A percentile compares a stretch with the other conserved stretches of the same genome.
Evolutionary conservation across 2,888 invertebrate genomes (phyloP).

Genomic region (Reticulitermes lucifugus): DNA sequence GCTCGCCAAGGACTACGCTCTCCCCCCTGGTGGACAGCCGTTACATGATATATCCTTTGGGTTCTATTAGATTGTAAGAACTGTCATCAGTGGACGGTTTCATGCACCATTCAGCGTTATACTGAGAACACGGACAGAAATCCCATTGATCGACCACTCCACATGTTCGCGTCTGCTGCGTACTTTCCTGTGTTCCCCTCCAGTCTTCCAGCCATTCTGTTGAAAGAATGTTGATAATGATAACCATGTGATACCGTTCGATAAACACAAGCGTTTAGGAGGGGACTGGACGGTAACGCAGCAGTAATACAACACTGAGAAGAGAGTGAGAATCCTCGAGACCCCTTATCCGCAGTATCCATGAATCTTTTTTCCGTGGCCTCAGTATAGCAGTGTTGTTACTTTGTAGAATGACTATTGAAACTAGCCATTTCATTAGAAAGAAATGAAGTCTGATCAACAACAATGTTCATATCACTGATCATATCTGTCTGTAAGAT

Average conservation of each 20-base stretch:
- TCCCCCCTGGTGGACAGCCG: constrained; percentile 75
- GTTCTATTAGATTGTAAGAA: constrained; percentile 70
- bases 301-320: too few relatives aligned
- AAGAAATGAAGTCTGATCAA: not conserved
- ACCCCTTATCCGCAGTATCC: too few relatives aligned
- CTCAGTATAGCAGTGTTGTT: not conserved
- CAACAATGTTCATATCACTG: not conserved
- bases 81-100: not conserved
- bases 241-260: too few relatives aligned
- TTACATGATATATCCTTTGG: constrained; percentile 82
- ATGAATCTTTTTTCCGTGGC: too few relatives aligned
- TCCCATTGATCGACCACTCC: not conserved
- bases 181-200: not conserved
- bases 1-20: constrained; percentile 82
- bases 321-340: too few relatives aligned
- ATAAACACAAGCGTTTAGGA: too few relatives aligned
- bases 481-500: not conserved
- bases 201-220: too few relatives aligned
- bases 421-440: not conserved
- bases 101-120: not conserved
- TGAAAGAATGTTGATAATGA: too few relatives aligned
- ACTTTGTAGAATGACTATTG: not conserved
- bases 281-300: too few relatives aligned
- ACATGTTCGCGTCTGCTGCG: not conserved
- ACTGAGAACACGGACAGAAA: not conserved